phyloP scores from a whole-genome alignment of 2,888 invertebrate species.

The Apeira syringaria region DNA sequence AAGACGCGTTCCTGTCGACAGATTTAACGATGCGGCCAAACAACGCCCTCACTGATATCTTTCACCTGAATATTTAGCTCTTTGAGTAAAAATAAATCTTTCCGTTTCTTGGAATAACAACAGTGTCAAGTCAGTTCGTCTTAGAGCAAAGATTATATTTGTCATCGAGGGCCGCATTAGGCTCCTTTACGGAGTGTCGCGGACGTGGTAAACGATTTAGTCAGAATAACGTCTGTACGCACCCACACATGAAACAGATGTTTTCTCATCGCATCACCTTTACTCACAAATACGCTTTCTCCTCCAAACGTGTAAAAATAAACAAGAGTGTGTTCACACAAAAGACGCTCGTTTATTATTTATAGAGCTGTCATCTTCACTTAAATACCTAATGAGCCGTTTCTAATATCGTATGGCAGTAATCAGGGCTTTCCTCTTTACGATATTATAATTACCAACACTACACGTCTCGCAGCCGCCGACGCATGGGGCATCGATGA shows the following conservation, averaged over 20 bases:
- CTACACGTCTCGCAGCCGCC: constrained; percentile 36
- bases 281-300: constrained; percentile 54
- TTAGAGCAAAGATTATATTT: constrained; percentile 80
- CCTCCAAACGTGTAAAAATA: constrained; percentile 58
- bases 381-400: constrained; percentile 80
- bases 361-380: constrained; percentile 76
- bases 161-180: constrained; percentile 75
- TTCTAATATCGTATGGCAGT: constrained; percentile 72
- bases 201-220: constrained; percentile 69
- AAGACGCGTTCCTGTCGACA: constrained; percentile 61
- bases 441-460: constrained; percentile 58
- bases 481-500: constrained; percentile 18
- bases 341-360: constrained; percentile 61
- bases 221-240: constrained; percentile 52
- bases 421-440: constrained; percentile 64
- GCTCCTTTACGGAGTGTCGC: constrained; percentile 70
- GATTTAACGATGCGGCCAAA: constrained; percentile 73
- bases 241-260: constrained; percentile 67
- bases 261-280: constrained; percentile 64
- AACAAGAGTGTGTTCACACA: constrained; percentile 54
- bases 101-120: constrained; percentile 78
- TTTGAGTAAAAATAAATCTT: constrained; percentile 81
- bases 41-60: constrained; percentile 76
- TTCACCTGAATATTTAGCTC: constrained; percentile 82
- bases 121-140: constrained; percentile 75